Base-by-base conservation (phyloP, 2,113 vertebrate species). In the Notothenia coriiceps region DNA sequence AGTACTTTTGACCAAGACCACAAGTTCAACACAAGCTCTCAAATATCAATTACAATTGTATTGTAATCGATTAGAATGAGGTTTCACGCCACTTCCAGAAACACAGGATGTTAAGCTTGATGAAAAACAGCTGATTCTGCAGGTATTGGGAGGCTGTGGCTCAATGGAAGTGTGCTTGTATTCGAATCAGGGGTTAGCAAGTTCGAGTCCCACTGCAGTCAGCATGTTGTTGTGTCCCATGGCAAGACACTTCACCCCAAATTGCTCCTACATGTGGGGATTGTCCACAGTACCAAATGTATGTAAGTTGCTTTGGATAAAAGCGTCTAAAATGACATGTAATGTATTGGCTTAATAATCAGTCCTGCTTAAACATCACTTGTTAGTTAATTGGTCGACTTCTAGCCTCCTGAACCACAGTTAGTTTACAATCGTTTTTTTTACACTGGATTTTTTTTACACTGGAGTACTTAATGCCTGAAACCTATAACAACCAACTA, bases 361-460 rank as follows among this genome's bases (percentile, higher is more conserved):
- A 60, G 56, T 74, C 65, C 60, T 17, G 52, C 4, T 77, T 74
- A 74, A 33, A 63, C 43, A 18, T 6, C 44, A 55, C 56, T 47
- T 56, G 29, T 68, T 62, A 46, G 60, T 64, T 49, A 15, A 79
- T n/a, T 61, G 13, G 47, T 80, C 25, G 72, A 20, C 74, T 66
- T 56, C 8, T 10, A 55, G 40, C 46, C 51, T 63, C 17, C 54
- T 33, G 51, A 69, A 10, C 46, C 44, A 22, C 56, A 35, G 29
- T 25, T 18, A 49, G 18, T 14, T 50, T 2, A 20, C 57, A 10
- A 77, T 78, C 74, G 63, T 73, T 33, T 67, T 54, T 54, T 66
- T 59, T 15, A 59, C 56, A 8, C 10, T n/a, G 12, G 13, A 47
- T 29, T 29, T 29, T 3, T 66, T 66, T 59, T 15, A 63, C 56